Base-by-base conservation (phyloP, 1,140 invertebrate genomes). In the Trissolcus basalis region DNA sequence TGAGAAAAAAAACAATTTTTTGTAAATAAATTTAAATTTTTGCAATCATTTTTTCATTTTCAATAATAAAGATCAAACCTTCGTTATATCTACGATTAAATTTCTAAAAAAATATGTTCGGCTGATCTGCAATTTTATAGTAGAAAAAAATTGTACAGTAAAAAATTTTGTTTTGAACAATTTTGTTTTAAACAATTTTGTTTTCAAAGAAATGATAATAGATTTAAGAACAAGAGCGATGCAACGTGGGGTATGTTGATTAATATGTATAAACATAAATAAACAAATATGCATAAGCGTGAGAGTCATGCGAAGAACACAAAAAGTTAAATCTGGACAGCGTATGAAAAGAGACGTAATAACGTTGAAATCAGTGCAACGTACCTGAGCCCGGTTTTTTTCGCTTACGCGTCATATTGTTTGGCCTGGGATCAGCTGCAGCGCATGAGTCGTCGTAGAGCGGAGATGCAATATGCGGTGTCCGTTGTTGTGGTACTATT, bases 321-420 rank as follows among this genome's bases (percentile, higher is more conserved):
- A 15, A 9, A n/a, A n/a, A 8, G 14, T 14, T 44, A 39, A 11
- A 39, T 39, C 19, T 27, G 19, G 45, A 6, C 48, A 27, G 7
- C 33, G 50, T 53, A 54, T 15, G 53, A 10, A 60, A 36, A 50
- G n/a, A 60, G 12, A 36, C 19, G 19, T 35, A 70, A 55, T 64
- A 35, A 61, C 10, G 54, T 27, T 54, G 41, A 63, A 60, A 63
- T 48, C 54, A 49, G 60, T 77, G 56, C 39, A 61, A 86, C 86
- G 60, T 90, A 94, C 93, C 92, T 85, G 91, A 89, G 50, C 92
- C 92, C 9, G 93, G 93, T 82, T 93, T 94, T 89, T 94, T 94
- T 82, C 93, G 89, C 89, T 94, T 94, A 86, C 93, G 91, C 43
- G 91, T 90, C 56, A 87, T 82, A 81, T 87, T 85, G 79, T 80